Base-by-base conservation (phyloP, 1,140 invertebrate species). In the Leguminivora glycinivorella region DNA sequence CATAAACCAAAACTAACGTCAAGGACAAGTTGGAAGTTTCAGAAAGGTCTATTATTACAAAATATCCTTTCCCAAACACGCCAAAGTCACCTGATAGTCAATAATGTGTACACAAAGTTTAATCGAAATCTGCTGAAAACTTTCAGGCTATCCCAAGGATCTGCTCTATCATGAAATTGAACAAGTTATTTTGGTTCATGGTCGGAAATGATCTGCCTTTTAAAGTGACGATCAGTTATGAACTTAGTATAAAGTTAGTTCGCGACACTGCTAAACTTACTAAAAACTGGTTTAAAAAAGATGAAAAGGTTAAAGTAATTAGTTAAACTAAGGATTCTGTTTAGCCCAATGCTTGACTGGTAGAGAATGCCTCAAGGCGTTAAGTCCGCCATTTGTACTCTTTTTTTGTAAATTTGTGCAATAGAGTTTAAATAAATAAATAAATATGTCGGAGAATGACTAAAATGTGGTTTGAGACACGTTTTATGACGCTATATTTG, bases 101-200 rank as follows among this genome's bases (percentile, higher is more conserved):
- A 60, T 60, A 60, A 63, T 63, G 10, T 63, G 25, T 63, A 63
- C 58, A 29, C 26, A 14, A 63, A 63, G 25, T 63, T 63, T 17
- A 63, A 63, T 63, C 29, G 17, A 31, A 63, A 63, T 34, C 58
- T 29, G 58, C 26, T 63, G 25, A 34, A 29, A 63, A 63, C 58
- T 63, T 63, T 63, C 6, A 14, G 58, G 29, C 25, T 29, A 58
- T 58, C 56, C 14, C n/a, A 31, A 63, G 25, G 58, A 63, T 63
- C 25, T 31, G 58, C 26, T 63, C 58, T 31, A 29, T 31, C 24
- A 29, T 31, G 26, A 63, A 63, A 63, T 63, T 63, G 58, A 9
- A 4, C 26, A 63, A 63, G 58, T 63, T 29, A 63, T 63, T 63
- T 63, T n/a, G 17, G 58, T n/a, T 63, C 58, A 29, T 5, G 58